phyloP scores from a whole-genome alignment of 1,140 invertebrate genomes.

The Neodiprion virginianus region DNA sequence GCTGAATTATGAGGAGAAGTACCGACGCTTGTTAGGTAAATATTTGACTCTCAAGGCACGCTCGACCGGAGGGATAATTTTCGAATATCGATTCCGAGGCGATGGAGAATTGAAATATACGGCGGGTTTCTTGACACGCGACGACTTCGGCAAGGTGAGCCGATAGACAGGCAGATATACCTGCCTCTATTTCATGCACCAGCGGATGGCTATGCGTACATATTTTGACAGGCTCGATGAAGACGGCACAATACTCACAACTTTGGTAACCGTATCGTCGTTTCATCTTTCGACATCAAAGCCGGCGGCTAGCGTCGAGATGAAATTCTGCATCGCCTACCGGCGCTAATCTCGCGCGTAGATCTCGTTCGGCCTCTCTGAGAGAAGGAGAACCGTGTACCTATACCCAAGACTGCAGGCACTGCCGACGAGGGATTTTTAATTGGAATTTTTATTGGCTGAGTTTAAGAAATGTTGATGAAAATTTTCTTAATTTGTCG shows the following conservation, averaged over 20 bases:
- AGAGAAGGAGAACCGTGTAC: background rate
- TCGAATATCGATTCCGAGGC: background rate
- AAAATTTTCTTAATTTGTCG: conserved; percentile 11
- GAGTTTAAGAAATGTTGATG: conserved; percentile 9
- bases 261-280: background rate
- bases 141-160: no score
- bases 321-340: conserved; percentile 15
- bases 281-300: conserved; percentile 15
- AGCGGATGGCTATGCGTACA: background rate
- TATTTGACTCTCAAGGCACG: no score
- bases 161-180: no score
- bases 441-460: conserved; percentile 16
- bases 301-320: conserved; percentile 8
- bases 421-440: background rate
- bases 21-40: no score
- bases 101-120: background rate
- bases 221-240: conserved; percentile 12
- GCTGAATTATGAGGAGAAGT: no score
- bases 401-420: background rate
- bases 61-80: no score
- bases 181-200: background rate
- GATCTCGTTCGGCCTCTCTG: conserved; percentile 12
- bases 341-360: conserved; percentile 8
- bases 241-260: conserved; percentile 8
- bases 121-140: background rate